Evolutionary conservation across 2,113 vertebrate species (phyloP), one percentile per base, ranked within the genome.

Genomic region (Stigmatopora argus): DNA sequence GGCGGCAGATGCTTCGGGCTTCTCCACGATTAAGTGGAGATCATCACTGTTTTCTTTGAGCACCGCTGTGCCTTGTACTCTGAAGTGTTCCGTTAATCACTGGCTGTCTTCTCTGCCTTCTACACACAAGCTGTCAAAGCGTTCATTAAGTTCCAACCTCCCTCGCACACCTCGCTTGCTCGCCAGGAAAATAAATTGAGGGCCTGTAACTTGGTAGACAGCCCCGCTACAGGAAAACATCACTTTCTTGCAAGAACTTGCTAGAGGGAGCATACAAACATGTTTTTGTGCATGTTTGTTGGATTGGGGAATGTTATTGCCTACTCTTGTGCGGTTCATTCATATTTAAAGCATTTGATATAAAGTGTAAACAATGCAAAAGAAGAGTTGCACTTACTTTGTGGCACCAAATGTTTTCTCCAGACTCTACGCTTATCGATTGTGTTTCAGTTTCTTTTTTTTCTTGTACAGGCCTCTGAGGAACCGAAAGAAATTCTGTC

Each of bases 11-110:
- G 97, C 97, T 98, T 93, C 94, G 95, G 97, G 97, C 94, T 96
- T 98, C 96, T 94, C 95, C 92, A 94, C 97, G 96, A 99, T 99
- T 99, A 99, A 98, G 96, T 97, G 96, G 95, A 97, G 96, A 99
- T 99, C 97, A 99, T 99, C 95, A 95, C 96, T 99, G 96, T 98
- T 99, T 98, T 98, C 95, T 98, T 96, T 99, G 96, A 98, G 95
- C 94, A 95, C 96, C 94, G 95, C 95, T 98, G 95, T 95, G 96
- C 93, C 95, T 98, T 98, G 95, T 97, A 99, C 93, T 96, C 96
- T 93, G 96, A 98, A 99, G 94, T 98, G 95, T 98, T 98, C 95
- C 93, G 95, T 98, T 99, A 98, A 98, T 98, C 95, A 97, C 93
- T 97, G 95, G 94, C 96, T 98, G 94, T 93, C 93, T 87, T 61